phyloP scores from a whole-genome alignment of 1,140 invertebrate species.

The Microplitis demolitor region DNA sequence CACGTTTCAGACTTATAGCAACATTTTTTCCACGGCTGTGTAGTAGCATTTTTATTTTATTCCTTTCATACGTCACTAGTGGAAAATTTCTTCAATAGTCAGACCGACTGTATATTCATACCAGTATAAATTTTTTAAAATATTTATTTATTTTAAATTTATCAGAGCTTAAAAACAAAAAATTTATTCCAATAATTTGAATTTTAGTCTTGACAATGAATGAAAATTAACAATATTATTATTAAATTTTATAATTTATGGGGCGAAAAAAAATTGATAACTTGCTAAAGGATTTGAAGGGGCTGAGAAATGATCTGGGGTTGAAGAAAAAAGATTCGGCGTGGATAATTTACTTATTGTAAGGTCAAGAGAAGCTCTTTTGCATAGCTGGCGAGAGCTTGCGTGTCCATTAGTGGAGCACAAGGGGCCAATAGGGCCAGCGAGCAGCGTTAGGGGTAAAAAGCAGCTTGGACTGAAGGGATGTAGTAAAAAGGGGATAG shows the following conservation, averaged over 20 bases:
- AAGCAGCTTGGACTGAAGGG: neutral
- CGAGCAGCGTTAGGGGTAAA: slow-evolving; percentile 17
- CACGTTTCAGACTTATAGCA: slow-evolving; percentile 45
- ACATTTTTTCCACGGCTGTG: neutral
- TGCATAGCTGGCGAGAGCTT: slow-evolving; percentile 52
- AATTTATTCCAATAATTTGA: too few species aligned
- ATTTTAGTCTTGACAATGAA: too few species aligned
- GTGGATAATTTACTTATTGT: too few species aligned
- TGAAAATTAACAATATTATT: too few species aligned
- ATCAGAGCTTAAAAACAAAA: too few species aligned
- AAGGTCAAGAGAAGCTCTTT: slow-evolving; percentile 35
- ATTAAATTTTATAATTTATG: too few species aligned
- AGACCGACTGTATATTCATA: too few species aligned
- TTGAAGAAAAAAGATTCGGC: slow-evolving; percentile 1
- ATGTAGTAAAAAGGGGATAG: neutral
- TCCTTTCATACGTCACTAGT: neutral
- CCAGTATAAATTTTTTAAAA: too few species aligned
- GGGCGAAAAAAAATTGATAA: too few species aligned
- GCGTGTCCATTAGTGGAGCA: slow-evolving; percentile 46
- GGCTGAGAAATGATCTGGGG: too few species aligned
- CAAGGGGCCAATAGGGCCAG: slow-evolving; percentile 9
- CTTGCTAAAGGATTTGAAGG: too few species aligned
- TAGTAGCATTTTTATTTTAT: neutral
- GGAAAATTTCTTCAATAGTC: neutral
- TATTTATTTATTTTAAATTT: too few species aligned